Base-by-base conservation (phyloP, 2,888 invertebrate species). In the Ptilodon capucinus region DNA sequence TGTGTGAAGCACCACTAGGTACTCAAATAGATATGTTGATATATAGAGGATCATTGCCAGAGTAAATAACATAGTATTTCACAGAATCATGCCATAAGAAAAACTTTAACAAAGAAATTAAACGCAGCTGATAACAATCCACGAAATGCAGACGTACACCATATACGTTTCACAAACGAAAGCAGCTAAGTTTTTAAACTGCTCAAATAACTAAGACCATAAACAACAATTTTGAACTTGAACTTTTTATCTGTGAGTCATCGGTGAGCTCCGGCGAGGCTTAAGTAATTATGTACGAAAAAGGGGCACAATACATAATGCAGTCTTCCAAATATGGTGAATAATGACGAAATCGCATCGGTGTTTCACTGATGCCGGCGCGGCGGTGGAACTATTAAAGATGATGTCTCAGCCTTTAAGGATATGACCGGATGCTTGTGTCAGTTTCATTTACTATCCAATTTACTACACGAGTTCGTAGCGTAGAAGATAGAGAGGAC, bases 301-400 rank as follows among this genome's bases (percentile, higher is more conserved):
- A 77, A 73, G 74, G 74, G 60, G 59, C 54, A 65, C 68, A 65
- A 71, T 75, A 71, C 74, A 65, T 68, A 68, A 65, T 63, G 60
- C 50, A 43, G 56, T 55, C 46, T 51, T 44, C 71, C 73, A 50
- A 71, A 62, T 71, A 73, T 54, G 74, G 77, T 44, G 48, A 61
- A 70, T 73, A 75, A 68, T 71, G 69, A 66, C 64, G 60, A n/a
- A n/a, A n/a, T n/a, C n/a, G 61, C 71, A 69, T 76, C 57, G 46
- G 47, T 54, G 57, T 53, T 42, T 48, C 52, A 55, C 48, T 54
- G 56, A 56, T 56, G 54, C 51, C 48, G 63, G 61, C 67, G 57
- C 57, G 57, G 60, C 57, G 53, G 57, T 54, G 58, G 53, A 48
- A 46, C 50, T 2, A 34, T 52, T 59, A 56, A 59, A 56, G 54